Percentiles rank a stretch among this genome's conserved stretches.
Evolutionary conservation across 2,113 vertebrate species (phyloP).

Genomic region (Neoarius graeffei): DNA sequence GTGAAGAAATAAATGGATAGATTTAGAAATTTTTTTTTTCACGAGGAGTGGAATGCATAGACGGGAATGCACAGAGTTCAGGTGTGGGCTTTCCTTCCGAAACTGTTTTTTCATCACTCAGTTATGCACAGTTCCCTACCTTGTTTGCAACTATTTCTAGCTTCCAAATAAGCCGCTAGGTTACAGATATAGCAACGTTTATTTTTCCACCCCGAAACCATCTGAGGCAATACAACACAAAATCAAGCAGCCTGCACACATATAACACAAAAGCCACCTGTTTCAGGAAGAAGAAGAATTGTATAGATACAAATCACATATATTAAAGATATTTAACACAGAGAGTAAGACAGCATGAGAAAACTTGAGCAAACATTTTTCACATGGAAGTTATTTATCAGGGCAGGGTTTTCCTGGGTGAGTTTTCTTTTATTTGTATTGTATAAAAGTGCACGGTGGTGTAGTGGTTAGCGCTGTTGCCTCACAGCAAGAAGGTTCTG

Average conservation of each 20-base stretch:
- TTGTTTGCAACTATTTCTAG: background rate
- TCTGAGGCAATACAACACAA: background rate
- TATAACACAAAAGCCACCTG: background rate
- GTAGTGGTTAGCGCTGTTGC: too few species aligned
- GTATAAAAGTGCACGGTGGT: background rate
- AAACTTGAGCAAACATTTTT: background rate
- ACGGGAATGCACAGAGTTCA: background rate
- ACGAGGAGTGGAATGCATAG: background rate
- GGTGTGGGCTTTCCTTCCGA: background rate
- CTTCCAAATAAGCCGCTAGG: background rate
- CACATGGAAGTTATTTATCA: background rate
- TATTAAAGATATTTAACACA: too few species aligned
- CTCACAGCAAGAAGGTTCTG: too few species aligned
- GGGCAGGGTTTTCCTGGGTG: background rate
- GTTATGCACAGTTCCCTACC: background rate
- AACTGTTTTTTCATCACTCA: background rate
- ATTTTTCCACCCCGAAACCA: background rate
- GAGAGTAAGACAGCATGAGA: too few species aligned
- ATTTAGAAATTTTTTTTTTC: background rate
- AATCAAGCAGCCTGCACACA: background rate
- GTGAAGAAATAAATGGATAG: too few species aligned
- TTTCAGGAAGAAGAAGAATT: background rate
- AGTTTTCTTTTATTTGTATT: too few species aligned
- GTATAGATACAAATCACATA: background rate
- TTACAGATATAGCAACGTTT: background rate